Percentiles rank a stretch among this genome's conserved stretches.
Conservation (phyloP, 2,113 vertebrate species). For the Galemys pyrenaicus region DNA sequence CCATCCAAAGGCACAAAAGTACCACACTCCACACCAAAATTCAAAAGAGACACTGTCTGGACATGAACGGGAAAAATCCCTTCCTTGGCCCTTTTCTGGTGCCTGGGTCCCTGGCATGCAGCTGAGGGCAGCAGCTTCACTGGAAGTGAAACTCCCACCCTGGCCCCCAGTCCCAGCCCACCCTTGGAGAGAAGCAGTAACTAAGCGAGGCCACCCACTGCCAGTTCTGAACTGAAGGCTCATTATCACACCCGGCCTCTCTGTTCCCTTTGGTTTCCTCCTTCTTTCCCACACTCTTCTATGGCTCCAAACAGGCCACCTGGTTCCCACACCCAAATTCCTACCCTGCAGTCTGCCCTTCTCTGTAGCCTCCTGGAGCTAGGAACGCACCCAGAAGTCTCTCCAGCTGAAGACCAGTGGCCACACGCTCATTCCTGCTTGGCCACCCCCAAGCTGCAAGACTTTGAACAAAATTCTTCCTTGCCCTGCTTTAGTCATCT, state of each 20-base stretch:
- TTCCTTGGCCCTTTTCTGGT: conserved; percentile 17
- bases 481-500: background rate
- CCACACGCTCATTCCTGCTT: background rate
- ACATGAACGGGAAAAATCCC: background rate
- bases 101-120: conserved; percentile 10
- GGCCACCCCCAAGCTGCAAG: background rate
- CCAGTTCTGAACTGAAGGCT: conserved; percentile 59
- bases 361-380: conserved; percentile 16
- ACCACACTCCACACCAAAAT: conserved; percentile 1
- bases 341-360: background rate
- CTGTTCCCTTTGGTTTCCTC: conserved; percentile 72
- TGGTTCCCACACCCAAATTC: conserved; percentile 62
- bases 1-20: conserved; percentile 41
- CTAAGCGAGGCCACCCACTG: conserved; percentile 61
- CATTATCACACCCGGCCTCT: conserved; percentile 51
- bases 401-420: conserved; percentile 25
- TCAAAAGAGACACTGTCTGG: conserved; percentile 68
- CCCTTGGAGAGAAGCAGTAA: background rate
- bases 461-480: background rate
- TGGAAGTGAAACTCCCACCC: background rate
- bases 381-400: background rate
- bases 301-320: conserved; percentile 56
- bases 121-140: background rate
- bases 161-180: background rate
- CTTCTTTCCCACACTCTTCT: conserved; percentile 70